Conservation (phyloP, 2,113 vertebrate species). For the Carassius carassius region DNA sequence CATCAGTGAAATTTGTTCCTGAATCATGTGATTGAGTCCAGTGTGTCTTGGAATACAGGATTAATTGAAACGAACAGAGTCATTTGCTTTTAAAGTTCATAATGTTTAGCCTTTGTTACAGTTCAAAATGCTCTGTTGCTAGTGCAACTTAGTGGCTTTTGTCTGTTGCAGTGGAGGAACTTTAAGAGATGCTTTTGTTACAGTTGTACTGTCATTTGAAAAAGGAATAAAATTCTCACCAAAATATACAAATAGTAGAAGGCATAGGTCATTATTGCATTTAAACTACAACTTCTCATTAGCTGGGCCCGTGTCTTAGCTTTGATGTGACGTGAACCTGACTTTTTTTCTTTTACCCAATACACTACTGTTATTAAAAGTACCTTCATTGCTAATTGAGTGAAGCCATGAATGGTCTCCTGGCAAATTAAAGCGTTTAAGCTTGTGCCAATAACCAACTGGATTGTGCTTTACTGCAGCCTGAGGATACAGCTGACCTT, state of each 20-base stretch:
- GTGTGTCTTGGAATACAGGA: background rate
- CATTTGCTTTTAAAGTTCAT: constrained; percentile 41
- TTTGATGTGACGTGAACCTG: constrained; percentile 59
- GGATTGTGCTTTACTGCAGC: constrained; percentile 34
- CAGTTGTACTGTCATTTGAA: constrained; percentile 30
- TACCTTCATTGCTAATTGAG: constrained; percentile 68
- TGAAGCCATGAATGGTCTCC: constrained; percentile 2
- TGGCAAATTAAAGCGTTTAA: constrained; percentile 27
- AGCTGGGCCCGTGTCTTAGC: constrained; percentile 25
- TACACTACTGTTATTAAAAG: constrained; percentile 61
- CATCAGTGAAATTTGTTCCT: constrained; percentile 1
- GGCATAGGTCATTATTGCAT: constrained; percentile 10
- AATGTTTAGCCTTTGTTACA: background rate
- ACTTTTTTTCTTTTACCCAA: background rate
- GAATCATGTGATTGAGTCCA: constrained; percentile 23
- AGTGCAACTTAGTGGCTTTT: too few relatives aligned
- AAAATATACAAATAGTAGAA: constrained; percentile 60
- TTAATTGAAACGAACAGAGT: background rate
- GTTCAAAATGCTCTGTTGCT: background rate
- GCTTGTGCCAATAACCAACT: constrained; percentile 44
- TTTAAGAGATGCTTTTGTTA: constrained; percentile 15
- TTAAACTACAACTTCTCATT: constrained; percentile 19
- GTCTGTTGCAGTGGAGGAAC: background rate
- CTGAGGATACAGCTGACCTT: constrained; percentile 21
- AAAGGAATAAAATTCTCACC: constrained; percentile 66